Conservation (phyloP, 2,888 invertebrate species). For the Argyresthia albistria region DNA sequence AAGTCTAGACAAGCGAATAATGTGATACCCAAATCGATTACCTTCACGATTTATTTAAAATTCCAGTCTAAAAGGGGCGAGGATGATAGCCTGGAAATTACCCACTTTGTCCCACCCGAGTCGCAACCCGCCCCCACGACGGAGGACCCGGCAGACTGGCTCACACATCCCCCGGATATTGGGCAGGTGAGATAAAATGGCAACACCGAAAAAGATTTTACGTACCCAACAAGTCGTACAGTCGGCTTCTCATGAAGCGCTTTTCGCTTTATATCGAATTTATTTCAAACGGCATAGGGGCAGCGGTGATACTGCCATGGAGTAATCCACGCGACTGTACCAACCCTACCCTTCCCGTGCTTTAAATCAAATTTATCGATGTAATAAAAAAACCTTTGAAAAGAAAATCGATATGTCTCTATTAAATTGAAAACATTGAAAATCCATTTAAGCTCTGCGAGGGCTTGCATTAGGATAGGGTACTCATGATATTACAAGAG, state of each 20-base stretch:
- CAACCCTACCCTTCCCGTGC: too few relatives aligned
- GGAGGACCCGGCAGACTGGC: slow-evolving; percentile 50
- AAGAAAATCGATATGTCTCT: too few relatives aligned
- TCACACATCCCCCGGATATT: slow-evolving; percentile 51
- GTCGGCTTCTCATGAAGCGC: too few relatives aligned
- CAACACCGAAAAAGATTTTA: not conserved
- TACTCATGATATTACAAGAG: not conserved
- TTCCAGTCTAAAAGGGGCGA: slow-evolving; percentile 39
- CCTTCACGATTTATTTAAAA: not conserved
- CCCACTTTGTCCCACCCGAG: slow-evolving; percentile 42
- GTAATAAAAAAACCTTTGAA: not conserved
- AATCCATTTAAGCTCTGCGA: not conserved
- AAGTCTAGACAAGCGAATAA: too few relatives aligned
- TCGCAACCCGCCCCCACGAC: slow-evolving; percentile 44
- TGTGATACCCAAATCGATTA: too few relatives aligned
- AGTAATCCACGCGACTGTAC: too few relatives aligned
- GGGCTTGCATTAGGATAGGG: not conserved
- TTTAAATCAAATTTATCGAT: not conserved
- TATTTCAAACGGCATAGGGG: too few relatives aligned
- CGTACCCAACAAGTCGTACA: too few relatives aligned
- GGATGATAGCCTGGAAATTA: slow-evolving; percentile 27
- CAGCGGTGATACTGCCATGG: too few relatives aligned
- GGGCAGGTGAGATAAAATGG: slow-evolving; percentile 28
- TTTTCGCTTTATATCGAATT: too few relatives aligned
- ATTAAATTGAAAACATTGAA: too few relatives aligned